Conservation (phyloP, 2,797 vertebrate genomes). For the Gadopsis bispinosus region DNA sequence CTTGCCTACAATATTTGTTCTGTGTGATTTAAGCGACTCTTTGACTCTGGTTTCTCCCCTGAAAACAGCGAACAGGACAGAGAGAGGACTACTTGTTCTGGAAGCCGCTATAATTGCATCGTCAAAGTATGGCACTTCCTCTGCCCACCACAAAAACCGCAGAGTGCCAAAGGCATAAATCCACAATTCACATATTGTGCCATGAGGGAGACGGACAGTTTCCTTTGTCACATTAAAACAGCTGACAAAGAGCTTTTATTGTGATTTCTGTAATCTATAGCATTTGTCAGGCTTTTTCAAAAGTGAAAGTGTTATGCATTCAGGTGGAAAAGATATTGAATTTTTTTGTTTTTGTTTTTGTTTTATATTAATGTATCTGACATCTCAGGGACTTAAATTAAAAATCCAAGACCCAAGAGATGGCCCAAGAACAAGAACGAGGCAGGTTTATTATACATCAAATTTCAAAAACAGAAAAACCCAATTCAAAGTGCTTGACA, state of each 20-base stretch:
- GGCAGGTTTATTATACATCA: no score
- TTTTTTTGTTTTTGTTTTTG: not conserved
- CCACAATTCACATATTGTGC: constrained; percentile 47
- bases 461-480: no score
- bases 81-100: constrained; percentile 57
- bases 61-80: constrained; percentile 15
- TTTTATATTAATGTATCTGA: not conserved
- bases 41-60: constrained; percentile 36
- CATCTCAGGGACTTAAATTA: not conserved
- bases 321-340: not conserved
- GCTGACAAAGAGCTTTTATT: constrained; percentile 47
- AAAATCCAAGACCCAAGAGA: not conserved
- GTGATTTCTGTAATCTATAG: not conserved
- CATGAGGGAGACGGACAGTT: constrained; percentile 18
- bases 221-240: constrained; percentile 35
- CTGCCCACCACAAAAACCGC: constrained; percentile 41
- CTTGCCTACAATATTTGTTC: constrained; percentile 23
- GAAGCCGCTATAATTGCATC: constrained; percentile 18
- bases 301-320: not conserved
- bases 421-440: not conserved
- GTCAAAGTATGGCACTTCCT: constrained; percentile 47
- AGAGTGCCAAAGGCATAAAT: constrained; percentile 41
- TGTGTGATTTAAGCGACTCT: constrained; percentile 32
- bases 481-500: no score
- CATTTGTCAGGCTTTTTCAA: not conserved